Conservation (phyloP, 2,888 invertebrate genomes). For the Brachypalpus laphriformis region DNA sequence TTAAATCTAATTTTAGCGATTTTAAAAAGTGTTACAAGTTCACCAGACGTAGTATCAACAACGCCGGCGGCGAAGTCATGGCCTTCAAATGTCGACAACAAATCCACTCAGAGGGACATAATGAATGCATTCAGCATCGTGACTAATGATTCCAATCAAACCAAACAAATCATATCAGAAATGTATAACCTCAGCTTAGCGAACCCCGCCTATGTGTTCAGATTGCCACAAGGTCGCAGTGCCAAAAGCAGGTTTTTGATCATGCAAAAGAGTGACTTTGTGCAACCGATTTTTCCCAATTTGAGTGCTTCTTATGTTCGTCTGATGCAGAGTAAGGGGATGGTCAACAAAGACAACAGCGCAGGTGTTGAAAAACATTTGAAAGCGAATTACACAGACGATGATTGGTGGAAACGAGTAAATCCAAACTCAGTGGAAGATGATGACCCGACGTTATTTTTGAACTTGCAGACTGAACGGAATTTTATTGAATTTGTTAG, state of each 20-base stretch:
- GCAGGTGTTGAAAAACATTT: not conserved
- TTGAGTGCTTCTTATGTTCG: constrained; percentile 76
- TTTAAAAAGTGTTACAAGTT: constrained; percentile 20
- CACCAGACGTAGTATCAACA: not conserved
- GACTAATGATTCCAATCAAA: constrained; percentile 76
- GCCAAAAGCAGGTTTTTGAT: constrained; percentile 64
- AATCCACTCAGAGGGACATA: constrained; percentile 77
- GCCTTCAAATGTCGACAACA: not conserved
- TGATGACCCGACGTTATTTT: constrained; percentile 40
- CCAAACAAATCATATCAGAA: constrained; percentile 77
- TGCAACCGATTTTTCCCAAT: constrained; percentile 80
- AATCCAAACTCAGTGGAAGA: not conserved
- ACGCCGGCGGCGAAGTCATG: not conserved
- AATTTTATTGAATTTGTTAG: constrained; percentile 74
- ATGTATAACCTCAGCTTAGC: constrained; percentile 78
- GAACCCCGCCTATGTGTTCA: constrained; percentile 79
- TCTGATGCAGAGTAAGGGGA: constrained; percentile 49
- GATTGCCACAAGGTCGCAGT: constrained; percentile 75
- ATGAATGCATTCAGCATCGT: constrained; percentile 78
- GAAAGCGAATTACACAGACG: not conserved
- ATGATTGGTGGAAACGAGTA: not conserved
- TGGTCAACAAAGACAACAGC: too few species aligned
- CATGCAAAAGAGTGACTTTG: constrained; percentile 79
- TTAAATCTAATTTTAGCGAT: constrained; percentile 15
- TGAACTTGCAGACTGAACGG: constrained; percentile 75